These are phyloP conservation scores for Metacarcinus magister DNA, from an alignment of 2,888 invertebrate species.

Conservation along the genomic window DNA sequence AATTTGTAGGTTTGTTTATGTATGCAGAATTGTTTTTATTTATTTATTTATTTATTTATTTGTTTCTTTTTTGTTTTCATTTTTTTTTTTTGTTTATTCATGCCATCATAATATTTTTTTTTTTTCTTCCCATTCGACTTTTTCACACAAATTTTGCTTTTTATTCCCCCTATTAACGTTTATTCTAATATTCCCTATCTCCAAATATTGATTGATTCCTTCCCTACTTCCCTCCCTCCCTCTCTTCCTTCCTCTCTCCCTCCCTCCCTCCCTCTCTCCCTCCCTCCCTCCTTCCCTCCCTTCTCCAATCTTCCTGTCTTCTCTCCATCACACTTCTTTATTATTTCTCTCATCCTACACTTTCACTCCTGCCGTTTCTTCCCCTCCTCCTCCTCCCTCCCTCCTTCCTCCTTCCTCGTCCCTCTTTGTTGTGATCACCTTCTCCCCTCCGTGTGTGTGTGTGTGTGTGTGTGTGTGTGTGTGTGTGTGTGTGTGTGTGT, in stretches of 20 bases:
- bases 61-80: too few species aligned
- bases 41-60: too few species aligned
- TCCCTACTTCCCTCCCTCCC: not conserved
- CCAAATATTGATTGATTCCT: not conserved
- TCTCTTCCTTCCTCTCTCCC: not conserved
- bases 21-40: too few species aligned
- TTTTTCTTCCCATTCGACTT: not conserved
- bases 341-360: not conserved
- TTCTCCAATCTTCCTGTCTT: not conserved
- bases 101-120: not conserved
- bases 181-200: not conserved
- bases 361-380: not conserved
- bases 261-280: slow-evolving; percentile 61
- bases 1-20: too few species aligned
- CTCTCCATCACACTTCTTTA: not conserved
- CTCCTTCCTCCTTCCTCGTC: not conserved
- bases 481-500: slow-evolving; percentile 7
- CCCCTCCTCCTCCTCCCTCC: not conserved
- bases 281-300: slow-evolving; percentile 53
- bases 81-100: too few species aligned
- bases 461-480: not conserved
- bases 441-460: not conserved
- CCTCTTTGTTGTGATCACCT: too few species aligned
- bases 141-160: not conserved
- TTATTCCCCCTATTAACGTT: not conserved